Evolutionary conservation across 2,797 vertebrate species (phyloP).

Genomic region (Siniperca obscura): DNA sequence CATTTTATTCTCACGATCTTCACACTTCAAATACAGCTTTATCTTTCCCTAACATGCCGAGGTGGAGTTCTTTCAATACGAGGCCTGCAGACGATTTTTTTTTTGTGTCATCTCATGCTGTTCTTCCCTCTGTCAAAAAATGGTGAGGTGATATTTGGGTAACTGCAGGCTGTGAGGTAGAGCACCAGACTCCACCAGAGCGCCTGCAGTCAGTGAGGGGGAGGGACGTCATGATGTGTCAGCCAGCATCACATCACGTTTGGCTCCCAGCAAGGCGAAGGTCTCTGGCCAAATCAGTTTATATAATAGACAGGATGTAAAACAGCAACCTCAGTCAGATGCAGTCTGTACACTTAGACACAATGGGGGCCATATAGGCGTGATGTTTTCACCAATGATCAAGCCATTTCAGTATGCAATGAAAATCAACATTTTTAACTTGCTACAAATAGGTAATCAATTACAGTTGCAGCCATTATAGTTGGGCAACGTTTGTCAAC

Average conservation of each 20-base stretch:
- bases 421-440: slow-evolving; percentile 10
- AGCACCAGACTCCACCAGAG: slow-evolving; percentile 69
- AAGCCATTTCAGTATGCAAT: background rate
- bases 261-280: slow-evolving; percentile 73
- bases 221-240: slow-evolving; percentile 74
- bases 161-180: slow-evolving; percentile 72
- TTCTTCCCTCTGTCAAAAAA: slow-evolving; percentile 50
- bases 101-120: slow-evolving; percentile 50
- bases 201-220: slow-evolving; percentile 55
- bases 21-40: slow-evolving; percentile 26
- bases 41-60: slow-evolving; percentile 25
- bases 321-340: slow-evolving; percentile 63
- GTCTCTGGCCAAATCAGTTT: slow-evolving; percentile 79
- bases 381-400: slow-evolving; percentile 42
- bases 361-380: slow-evolving; percentile 47
- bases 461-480: background rate
- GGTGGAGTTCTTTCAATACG: slow-evolving; percentile 24
- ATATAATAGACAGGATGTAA: slow-evolving; percentile 71
- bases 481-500: background rate
- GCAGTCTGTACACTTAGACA: slow-evolving; percentile 53
- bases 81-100: slow-evolving; percentile 44
- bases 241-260: slow-evolving; percentile 77
- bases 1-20: slow-evolving; percentile 18
- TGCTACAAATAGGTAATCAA: background rate
- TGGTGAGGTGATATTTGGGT: slow-evolving; percentile 70